phyloP scores from a whole-genome alignment of 2,888 invertebrate genomes.

The Caenorhabditis sp. region DNA sequence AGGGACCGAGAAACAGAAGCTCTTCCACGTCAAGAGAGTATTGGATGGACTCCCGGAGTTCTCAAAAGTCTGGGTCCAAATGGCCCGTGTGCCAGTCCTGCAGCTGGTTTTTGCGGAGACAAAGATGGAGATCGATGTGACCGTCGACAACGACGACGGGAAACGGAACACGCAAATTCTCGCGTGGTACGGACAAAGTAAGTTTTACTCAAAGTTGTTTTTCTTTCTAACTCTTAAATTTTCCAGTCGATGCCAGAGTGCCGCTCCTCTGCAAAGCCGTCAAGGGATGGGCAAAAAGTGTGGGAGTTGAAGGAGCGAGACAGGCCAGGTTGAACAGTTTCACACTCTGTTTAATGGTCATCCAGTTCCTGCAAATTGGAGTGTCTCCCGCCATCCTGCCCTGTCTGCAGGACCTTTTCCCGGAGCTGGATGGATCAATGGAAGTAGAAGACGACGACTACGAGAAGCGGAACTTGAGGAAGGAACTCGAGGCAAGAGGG shows the following conservation, averaged over 20 bases:
- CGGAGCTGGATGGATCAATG: constrained; percentile 11
- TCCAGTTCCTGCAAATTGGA: constrained; percentile 8
- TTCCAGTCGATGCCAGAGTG: constrained; percentile 16
- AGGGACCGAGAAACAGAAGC: not conserved
- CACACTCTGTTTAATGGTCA: constrained; percentile 12
- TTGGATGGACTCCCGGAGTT: not conserved
- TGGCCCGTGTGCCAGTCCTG: constrained; percentile 9
- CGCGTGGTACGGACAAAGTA: constrained; percentile 10
- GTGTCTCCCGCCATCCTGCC: not conserved
- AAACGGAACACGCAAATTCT: constrained; percentile 32
- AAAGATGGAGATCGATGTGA: constrained; percentile 1
- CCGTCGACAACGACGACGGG: constrained; percentile 11
- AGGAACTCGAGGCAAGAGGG: constrained; percentile 9
- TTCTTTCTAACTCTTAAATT: not conserved
- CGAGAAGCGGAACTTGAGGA: not conserved
- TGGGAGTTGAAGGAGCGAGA: constrained; percentile 14
- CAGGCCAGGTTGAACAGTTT: constrained; percentile 12
- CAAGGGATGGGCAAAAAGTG: constrained; percentile 20
- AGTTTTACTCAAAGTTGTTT: not conserved
- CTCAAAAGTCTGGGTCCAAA: not conserved
- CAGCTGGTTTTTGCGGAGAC: not conserved
- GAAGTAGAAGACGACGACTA: constrained; percentile 17
- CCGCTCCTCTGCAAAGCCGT: constrained; percentile 18
- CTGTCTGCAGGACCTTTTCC: constrained; percentile 22
- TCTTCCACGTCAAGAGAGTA: not conserved